These are phyloP conservation scores for Zophobas atratus DNA, from an alignment of 1,140 invertebrate genomes.

Conservation along the genomic window DNA sequence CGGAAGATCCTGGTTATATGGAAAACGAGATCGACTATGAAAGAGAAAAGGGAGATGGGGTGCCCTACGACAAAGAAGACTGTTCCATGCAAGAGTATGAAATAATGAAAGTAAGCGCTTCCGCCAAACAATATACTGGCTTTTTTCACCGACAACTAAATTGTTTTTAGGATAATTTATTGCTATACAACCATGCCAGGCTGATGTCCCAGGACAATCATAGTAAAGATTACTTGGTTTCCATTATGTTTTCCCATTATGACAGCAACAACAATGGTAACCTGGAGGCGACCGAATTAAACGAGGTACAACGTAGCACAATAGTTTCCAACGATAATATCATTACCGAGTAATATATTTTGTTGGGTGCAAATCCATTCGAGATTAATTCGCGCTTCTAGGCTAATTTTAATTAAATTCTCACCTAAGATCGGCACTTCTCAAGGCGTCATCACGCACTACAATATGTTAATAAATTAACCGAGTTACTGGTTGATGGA, in stretches of 20 bases:
- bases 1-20: conserved; percentile 49
- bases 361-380: conserved; percentile 19
- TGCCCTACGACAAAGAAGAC: conserved; percentile 67
- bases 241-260: conserved; percentile 86
- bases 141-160: conserved; percentile 29
- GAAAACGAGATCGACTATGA: conserved; percentile 64
- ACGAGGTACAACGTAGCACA: conserved; percentile 69
- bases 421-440: conserved; percentile 22
- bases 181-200: conserved; percentile 81
- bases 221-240: conserved; percentile 82
- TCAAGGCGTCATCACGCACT: background rate
- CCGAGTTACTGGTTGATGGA: background rate
- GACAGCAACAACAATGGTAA: conserved; percentile 82
- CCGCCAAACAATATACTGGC: conserved; percentile 26
- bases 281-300: conserved; percentile 78
- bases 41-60: conserved; percentile 60
- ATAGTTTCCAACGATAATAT: conserved; percentile 26
- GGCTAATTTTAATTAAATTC: conserved; percentile 14
- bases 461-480: background rate
- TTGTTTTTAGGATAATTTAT: conserved; percentile 77
- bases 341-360: conserved; percentile 31
- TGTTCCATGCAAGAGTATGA: conserved; percentile 80
- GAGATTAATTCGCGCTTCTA: conserved; percentile 27
- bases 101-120: conserved; percentile 75
- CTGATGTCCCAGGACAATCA: conserved; percentile 75